Base-by-base conservation (phyloP, 2,888 invertebrate species). In the Agrochola macilenta region DNA sequence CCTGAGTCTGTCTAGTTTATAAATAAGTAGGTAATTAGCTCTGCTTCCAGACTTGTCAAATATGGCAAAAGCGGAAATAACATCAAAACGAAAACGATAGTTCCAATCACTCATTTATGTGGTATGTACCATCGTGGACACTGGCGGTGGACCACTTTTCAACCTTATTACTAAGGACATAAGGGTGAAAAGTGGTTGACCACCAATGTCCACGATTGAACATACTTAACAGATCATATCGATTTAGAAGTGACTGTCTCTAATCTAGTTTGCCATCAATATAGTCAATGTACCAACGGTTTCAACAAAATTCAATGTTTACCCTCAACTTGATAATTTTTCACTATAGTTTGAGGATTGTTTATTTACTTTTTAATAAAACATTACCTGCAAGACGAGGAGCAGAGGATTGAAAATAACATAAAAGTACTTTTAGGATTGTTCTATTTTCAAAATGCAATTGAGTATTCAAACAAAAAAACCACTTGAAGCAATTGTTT, bases 401-500 rank as follows among this genome's bases (percentile, higher is more conserved):
- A 20, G 12, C n/a, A 71, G 14, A 72, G 14, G 8, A 39, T 57
- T 64, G 20, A 26, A 63, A n/a, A 49, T 65, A 57, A 46, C n/a
- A 58, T 30, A 2, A 11, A 39, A n/a, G 5, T 46, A 39, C 5
- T 49, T n/a, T n/a, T 3, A n/a, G 14, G 5, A 39, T 39, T 49
- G 26, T n/a, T 61, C 14, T 30, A 43, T 49, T 39, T 69, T 69
- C 23, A 7, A n/a, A 46, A 74, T 26, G 5, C 17, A 57, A 35
- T 60, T 76, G 30, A 58, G 35, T 23, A 49, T 57, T 65, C 35
- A 64, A 64, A 26, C 5, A 1, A 23, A 57, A 43, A 65, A 35
- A 26, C 8, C 5, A 78, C 4, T 23, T 76, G 11, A 30, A 77
- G 23, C 68, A 26, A 61, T 17, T 39, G n/a, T 66, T 39, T 39